A percentile compares a stretch with the other conserved stretches of the same genome.
phyloP scores from a whole-genome alignment of 2,888 invertebrate genomes.

The Alviniconcha strummeri region DNA sequence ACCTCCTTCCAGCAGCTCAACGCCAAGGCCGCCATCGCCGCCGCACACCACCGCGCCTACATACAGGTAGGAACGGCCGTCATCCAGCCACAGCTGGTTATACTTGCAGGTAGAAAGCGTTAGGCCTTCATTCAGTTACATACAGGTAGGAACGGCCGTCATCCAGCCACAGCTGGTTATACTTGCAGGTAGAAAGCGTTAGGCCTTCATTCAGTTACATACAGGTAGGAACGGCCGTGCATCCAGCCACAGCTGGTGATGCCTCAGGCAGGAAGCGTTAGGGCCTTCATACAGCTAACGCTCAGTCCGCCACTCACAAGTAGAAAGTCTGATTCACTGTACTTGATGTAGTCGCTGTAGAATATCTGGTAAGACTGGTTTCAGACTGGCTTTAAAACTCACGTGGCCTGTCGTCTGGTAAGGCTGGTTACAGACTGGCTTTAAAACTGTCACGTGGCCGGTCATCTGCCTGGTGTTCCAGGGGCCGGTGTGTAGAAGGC shows the following conservation, averaged over 20 bases:
- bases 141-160: constrained; percentile 34
- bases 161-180: not conserved
- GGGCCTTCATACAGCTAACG: constrained; percentile 14
- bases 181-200: no score
- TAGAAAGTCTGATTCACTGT: no score
- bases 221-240: constrained; percentile 33
- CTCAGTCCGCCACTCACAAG: no score
- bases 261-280: not conserved
- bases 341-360: no score
- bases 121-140: constrained; percentile 27
- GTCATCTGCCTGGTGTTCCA: no score
- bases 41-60: constrained; percentile 43
- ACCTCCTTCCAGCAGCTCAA: constrained; percentile 43
- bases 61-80: constrained; percentile 36
- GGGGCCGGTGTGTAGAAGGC: no score
- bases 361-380: no score
- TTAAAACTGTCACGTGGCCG: no score
- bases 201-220: constrained; percentile 31
- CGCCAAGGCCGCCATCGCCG: constrained; percentile 42
- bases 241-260: not conserved
- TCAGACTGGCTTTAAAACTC: no score
- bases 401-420: no score
- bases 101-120: not conserved
- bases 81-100: not conserved
- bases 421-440: no score